Percentiles rank a stretch among this genome's conserved stretches.
Conservation (phyloP, 1,140 invertebrate genomes). For the Halyomorpha halys region DNA sequence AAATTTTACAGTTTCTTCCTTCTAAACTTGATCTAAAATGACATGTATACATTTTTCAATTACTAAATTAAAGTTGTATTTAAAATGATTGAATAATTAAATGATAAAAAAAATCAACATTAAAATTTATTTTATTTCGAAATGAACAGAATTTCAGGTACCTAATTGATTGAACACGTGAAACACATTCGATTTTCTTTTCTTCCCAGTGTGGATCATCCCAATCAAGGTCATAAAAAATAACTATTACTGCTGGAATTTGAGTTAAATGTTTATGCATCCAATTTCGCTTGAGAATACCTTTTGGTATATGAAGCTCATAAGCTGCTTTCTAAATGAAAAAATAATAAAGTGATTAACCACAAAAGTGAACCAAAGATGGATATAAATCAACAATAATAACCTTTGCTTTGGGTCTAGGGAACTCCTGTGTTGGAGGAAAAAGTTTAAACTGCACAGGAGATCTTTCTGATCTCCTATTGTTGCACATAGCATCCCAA, state of each 20-base stretch:
- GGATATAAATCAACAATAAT: neutral
- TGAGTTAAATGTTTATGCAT: slow-evolving; percentile 85
- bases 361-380: neutral
- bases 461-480: slow-evolving; percentile 65
- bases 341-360: slow-evolving; percentile 25
- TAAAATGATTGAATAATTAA: neutral
- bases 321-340: slow-evolving; percentile 64
- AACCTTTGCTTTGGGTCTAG: slow-evolving; percentile 77
- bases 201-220: slow-evolving; percentile 87
- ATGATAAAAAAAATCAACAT: no score
- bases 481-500: slow-evolving; percentile 84
- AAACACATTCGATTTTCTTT: slow-evolving; percentile 85
- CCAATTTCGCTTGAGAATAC: slow-evolving; percentile 92
- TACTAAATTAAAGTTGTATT: neutral
- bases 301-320: slow-evolving; percentile 93
- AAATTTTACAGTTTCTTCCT: slow-evolving; percentile 75
- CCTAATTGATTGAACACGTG: slow-evolving; percentile 78
- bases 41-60: neutral
- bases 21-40: slow-evolving; percentile 48
- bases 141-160: slow-evolving; percentile 32
- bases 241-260: slow-evolving; percentile 82
- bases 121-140: no score
- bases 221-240: slow-evolving; percentile 97
- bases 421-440: slow-evolving; percentile 70
- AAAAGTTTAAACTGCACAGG: slow-evolving; percentile 76